Conservation (phyloP, 2,888 invertebrate species). For the Amphipyra berbera region DNA sequence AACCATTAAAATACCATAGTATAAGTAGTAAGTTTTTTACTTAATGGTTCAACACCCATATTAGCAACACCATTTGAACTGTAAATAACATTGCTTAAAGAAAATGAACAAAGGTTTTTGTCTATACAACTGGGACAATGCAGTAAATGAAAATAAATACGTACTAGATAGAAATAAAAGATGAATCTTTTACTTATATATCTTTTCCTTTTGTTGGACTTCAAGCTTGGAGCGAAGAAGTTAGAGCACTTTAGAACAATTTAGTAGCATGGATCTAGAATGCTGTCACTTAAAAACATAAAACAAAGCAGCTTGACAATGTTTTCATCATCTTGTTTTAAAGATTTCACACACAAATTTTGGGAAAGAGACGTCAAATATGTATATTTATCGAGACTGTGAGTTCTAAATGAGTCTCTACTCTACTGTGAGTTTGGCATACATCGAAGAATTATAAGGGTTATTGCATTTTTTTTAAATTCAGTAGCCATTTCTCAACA, state of each 20-base stretch:
- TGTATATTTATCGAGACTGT: constrained; percentile 5
- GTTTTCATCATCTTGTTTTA: background rate
- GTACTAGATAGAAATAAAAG: background rate
- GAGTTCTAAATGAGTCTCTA: constrained; percentile 1
- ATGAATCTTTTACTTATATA: constrained; percentile 1
- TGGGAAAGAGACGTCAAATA: constrained; percentile 2
- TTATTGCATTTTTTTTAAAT: too few relatives aligned
- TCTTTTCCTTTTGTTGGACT: constrained; percentile 18
- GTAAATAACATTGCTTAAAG: too few relatives aligned
- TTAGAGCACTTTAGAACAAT: background rate
- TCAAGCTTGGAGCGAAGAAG: constrained; percentile 18
- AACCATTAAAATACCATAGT: too few relatives aligned
- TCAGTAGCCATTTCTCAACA: too few relatives aligned
- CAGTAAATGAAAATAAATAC: constrained; percentile 16
- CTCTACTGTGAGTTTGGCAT: background rate
- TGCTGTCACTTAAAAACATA: background rate
- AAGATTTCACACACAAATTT: constrained; percentile 4
- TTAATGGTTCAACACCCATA: too few relatives aligned
- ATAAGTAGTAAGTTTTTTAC: too few relatives aligned
- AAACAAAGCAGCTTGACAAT: background rate
- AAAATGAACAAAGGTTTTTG: too few relatives aligned
- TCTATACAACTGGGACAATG: background rate
- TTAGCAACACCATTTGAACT: too few relatives aligned
- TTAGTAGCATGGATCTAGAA: constrained; percentile 1
- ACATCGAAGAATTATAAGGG: constrained; percentile 1